Base-by-base conservation (phyloP, 2,888 invertebrate genomes). In the Caenorhabditis japonica region DNA sequence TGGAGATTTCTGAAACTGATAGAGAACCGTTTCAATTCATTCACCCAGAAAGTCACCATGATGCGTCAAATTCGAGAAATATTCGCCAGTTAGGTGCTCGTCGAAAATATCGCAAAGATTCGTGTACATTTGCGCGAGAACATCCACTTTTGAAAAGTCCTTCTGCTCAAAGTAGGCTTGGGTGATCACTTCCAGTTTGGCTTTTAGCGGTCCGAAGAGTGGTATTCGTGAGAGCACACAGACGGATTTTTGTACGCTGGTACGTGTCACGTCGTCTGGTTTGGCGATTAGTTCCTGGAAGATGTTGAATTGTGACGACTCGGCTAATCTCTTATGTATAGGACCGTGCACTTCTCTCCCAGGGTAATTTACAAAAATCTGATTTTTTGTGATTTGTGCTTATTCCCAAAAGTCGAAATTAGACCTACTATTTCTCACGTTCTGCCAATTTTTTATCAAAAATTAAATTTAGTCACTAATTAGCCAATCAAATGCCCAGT, bases 161-260 rank as follows among this genome's bases (percentile, higher is more conserved):
- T 88, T 80, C 79, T 96, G 95, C 64, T 95, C 92, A 89, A 99
- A 99, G 90, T 97, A 99, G 0, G 96, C 96, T 88, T 95, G 93
- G 0, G 97, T 97, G 72, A 99, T 97, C 8, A 97, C 90, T 76
- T 95, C 93, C 90, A 99, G 92, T 90, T 97, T 97, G 5, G 95
- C 77, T 88, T 95, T 94, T 69, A 95, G 92, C 62, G 95, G 81
- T 0, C 97, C 97, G 90, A 94, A 99, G 12, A 97, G 90, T 4
- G 97, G 97, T 77, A 93, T 69, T 21, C 66, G 64, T n/a, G 84
- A 80, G 64, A 99, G 90, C 17, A 97, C 94, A 90, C 96, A 96
- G 0, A 99, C 97, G 85, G 95, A 94, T 89, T 99, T 99, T 90
- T 97, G 97, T 15, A 99, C 96, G 3, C 96, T 95, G 85, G 94